These are phyloP conservation scores for Aricia artaxerxes DNA, from an alignment of 2,888 invertebrate genomes.

Conservation along the genomic window DNA sequence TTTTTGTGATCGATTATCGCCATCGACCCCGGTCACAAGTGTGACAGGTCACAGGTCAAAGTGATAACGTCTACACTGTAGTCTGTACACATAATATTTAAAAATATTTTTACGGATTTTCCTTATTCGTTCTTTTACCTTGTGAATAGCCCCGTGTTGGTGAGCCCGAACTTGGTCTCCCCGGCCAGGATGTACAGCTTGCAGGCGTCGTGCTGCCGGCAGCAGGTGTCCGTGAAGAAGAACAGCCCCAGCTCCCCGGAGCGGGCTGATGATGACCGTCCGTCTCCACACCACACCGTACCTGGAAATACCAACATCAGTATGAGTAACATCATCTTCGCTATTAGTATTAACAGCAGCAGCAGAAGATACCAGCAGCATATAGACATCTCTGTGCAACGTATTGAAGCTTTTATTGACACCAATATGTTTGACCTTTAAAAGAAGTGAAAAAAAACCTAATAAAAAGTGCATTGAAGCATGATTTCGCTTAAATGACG, in stretches of 20 bases:
- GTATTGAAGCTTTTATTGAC: too few species aligned
- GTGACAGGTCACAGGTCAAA: neutral
- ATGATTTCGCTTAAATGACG: too few species aligned
- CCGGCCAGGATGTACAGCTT: conserved; percentile 80
- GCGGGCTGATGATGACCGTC: conserved; percentile 79
- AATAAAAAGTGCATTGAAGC: too few species aligned
- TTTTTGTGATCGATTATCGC: too few species aligned
- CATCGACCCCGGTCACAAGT: neutral
- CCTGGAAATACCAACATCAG: conserved; percentile 62
- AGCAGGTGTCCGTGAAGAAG: conserved; percentile 84
- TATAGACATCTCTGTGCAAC: too few species aligned
- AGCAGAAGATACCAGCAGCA: too few species aligned
- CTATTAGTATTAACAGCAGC: neutral
- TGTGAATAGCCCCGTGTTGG: conserved; percentile 84
- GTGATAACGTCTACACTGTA: too few species aligned
- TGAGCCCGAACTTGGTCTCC: conserved; percentile 79
- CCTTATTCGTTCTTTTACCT: conserved; percentile 62
- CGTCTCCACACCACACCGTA: conserved; percentile 88
- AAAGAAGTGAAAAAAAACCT: too few species aligned
- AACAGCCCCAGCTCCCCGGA: conserved; percentile 83
- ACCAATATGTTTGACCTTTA: too few species aligned
- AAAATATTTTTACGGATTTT: neutral
- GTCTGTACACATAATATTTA: neutral
- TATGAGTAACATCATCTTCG: neutral
- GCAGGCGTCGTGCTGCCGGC: conserved; percentile 86